Evolutionary conservation across 2,888 invertebrate genomes (phyloP).

Genomic region (Anorthoa munda): DNA sequence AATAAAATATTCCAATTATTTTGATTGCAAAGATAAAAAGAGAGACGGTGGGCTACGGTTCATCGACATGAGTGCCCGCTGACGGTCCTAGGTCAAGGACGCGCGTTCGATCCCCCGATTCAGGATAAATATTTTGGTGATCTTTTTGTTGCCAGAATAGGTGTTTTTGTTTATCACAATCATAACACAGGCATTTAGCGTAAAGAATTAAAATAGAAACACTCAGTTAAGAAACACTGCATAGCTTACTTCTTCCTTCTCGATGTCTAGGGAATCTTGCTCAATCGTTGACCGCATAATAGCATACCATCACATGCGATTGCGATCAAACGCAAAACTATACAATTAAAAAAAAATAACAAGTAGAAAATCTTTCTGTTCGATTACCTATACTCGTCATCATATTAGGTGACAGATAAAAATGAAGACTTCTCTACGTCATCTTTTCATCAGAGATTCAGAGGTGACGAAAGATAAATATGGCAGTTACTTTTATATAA

Average conservation of each 20-base stretch:
- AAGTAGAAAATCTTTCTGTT: too few relatives aligned
- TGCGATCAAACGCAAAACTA: background rate
- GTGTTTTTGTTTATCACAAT: slow-evolving; percentile 17
- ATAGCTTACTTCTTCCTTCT: background rate
- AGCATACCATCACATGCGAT: background rate
- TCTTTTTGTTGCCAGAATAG: slow-evolving; percentile 14
- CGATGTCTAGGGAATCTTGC: background rate
- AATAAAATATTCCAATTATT: slow-evolving; percentile 6
- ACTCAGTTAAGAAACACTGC: background rate
- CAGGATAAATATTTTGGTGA: slow-evolving; percentile 26
- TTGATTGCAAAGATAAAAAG: background rate
- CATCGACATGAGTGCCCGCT: slow-evolving; percentile 8
- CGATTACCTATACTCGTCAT: background rate
- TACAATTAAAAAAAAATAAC: background rate
- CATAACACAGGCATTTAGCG: slow-evolving; percentile 4
- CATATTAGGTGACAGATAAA: background rate
- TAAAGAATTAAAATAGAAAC: background rate
- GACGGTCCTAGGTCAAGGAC: slow-evolving; percentile 26
- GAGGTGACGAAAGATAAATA: background rate
- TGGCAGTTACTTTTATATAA: background rate
- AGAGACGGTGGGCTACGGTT: slow-evolving; percentile 15
- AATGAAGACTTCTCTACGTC: background rate
- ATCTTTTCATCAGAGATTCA: background rate
- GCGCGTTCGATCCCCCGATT: slow-evolving; percentile 1
- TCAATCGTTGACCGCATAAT: background rate